Percentiles rank a stretch among this genome's conserved stretches.
Conservation (phyloP, 1,140 invertebrate species). For the Coelopa frigida region DNA sequence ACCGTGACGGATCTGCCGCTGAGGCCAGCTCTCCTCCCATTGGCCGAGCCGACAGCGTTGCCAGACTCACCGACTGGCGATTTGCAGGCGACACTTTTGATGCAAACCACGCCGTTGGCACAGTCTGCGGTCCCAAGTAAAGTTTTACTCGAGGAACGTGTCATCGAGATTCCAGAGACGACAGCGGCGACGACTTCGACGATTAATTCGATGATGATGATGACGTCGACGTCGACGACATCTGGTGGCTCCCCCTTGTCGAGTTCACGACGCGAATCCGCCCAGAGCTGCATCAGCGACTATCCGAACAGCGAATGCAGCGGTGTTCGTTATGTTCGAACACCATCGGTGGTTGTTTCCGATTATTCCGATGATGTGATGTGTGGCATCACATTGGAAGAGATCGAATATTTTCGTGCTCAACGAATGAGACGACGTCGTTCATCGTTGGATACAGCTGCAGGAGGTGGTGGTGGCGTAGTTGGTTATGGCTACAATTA, state of each 20-base stretch:
- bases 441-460: slow-evolving; percentile 31
- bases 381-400: slow-evolving; percentile 57
- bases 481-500: background rate
- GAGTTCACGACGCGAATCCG: slow-evolving; percentile 35
- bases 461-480: slow-evolving; percentile 13
- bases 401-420: slow-evolving; percentile 56
- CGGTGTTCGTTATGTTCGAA: slow-evolving; percentile 56
- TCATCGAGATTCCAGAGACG: slow-evolving; percentile 26
- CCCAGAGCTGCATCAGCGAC: slow-evolving; percentile 32
- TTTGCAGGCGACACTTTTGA: background rate
- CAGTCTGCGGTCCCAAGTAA: slow-evolving; percentile 31
- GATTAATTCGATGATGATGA: too few species aligned
- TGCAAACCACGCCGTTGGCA: background rate
- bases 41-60: slow-evolving; percentile 38
- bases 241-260: slow-evolving; percentile 11
- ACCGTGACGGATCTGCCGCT: slow-evolving; percentile 40
- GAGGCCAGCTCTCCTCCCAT: slow-evolving; percentile 31
- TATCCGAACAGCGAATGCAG: slow-evolving; percentile 19
- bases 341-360: slow-evolving; percentile 74
- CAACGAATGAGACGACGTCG: slow-evolving; percentile 43
- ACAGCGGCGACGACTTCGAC: too few species aligned
- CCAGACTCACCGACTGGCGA: slow-evolving; percentile 30
- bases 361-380: slow-evolving; percentile 71
- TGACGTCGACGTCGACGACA: background rate
- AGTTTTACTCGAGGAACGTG: slow-evolving; percentile 37